These are phyloP conservation scores for Bubalus kerabau DNA, from an alignment of 2,113 vertebrate species.

Conservation along the genomic window DNA sequence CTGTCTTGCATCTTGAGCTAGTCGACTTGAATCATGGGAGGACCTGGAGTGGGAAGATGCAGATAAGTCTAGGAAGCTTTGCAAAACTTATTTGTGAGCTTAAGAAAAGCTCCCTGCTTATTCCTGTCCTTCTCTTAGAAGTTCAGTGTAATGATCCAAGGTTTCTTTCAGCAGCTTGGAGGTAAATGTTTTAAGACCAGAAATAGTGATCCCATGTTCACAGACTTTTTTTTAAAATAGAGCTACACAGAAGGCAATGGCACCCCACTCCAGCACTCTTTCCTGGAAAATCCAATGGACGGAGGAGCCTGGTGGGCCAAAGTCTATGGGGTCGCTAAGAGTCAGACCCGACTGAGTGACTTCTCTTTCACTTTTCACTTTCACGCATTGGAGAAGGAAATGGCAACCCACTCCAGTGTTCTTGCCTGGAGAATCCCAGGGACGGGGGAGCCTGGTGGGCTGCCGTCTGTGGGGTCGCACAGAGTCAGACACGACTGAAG, in stretches of 20 bases:
- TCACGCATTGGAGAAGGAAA: too few relatives aligned
- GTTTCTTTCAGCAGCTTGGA: background rate
- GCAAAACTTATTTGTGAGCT: background rate
- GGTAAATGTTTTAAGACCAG: background rate
- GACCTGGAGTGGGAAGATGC: background rate
- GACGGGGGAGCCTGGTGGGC: too few relatives aligned
- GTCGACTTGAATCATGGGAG: background rate
- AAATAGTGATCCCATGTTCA: background rate
- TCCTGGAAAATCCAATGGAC: too few relatives aligned
- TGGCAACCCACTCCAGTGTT: too few relatives aligned
- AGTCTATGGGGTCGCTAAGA: too few relatives aligned
- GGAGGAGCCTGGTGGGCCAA: too few relatives aligned
- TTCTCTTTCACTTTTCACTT: too few relatives aligned
- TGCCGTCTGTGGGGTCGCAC: too few relatives aligned
- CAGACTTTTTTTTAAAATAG: background rate
- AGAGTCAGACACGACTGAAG: too few relatives aligned
- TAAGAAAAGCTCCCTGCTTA: background rate
- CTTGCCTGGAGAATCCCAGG: too few relatives aligned
- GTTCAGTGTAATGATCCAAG: fast-evolving
- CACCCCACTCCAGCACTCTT: too few relatives aligned
- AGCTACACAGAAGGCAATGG: background rate
- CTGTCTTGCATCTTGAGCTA: background rate
- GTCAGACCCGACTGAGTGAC: too few relatives aligned
- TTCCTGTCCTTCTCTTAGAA: background rate
- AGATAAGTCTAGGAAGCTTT: background rate